phyloP scores from a whole-genome alignment of 2,113 vertebrate species.

The Pyrgilauda ruficollis region DNA sequence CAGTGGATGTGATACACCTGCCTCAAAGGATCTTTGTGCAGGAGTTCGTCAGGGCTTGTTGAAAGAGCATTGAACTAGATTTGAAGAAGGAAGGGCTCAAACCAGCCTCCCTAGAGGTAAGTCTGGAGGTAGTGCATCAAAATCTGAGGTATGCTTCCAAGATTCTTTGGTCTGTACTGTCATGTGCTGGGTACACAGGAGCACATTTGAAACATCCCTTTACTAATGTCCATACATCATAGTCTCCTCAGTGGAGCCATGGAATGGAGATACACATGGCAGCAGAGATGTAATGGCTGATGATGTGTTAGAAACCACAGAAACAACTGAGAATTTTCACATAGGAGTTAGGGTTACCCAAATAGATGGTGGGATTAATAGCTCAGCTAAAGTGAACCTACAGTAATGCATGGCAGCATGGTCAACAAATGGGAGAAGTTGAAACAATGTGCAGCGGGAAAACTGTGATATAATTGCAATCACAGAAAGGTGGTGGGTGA shows the following conservation, averaged over 20 bases:
- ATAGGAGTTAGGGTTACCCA: not conserved
- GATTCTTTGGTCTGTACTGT: not conserved
- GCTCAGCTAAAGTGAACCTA: not conserved
- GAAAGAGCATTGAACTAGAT: not conserved
- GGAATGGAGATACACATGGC: rapidly evolving
- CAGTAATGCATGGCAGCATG: not conserved
- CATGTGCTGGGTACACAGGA: not conserved
- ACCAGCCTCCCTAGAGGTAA: not conserved
- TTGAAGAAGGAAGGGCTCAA: not conserved
- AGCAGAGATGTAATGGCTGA: not conserved
- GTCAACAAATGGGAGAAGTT: not conserved
- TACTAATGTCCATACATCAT: not conserved
- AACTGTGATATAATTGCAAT: not conserved
- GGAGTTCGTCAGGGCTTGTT: not conserved
- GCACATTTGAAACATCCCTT: not conserved
- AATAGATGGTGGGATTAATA: not conserved
- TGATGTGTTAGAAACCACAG: not conserved
- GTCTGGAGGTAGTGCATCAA: not conserved
- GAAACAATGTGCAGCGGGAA: not conserved
- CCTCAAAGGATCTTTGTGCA: not conserved
- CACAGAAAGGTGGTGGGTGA: not conserved
- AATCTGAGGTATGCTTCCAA: rapidly evolving
- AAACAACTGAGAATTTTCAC: not conserved
- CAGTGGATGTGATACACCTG: not conserved
- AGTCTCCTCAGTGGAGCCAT: not conserved